phyloP scores from a whole-genome alignment of 1,140 invertebrate species.

The Pygmarrhopalites habei region DNA sequence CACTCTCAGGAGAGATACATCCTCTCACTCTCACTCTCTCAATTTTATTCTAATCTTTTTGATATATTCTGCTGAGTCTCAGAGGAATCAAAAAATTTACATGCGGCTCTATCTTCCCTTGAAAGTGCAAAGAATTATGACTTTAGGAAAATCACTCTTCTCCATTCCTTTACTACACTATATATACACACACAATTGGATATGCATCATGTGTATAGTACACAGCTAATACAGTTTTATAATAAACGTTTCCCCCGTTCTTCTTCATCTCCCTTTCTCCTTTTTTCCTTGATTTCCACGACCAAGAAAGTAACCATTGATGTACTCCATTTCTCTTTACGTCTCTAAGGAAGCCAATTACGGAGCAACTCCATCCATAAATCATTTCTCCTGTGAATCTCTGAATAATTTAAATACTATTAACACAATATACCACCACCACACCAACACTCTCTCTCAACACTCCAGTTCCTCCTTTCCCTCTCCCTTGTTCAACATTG shows the following conservation, averaged over 20 bases:
- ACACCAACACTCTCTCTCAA: neutral
- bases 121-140: too few species aligned
- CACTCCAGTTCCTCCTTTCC: neutral
- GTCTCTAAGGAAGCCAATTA: constrained; percentile 9
- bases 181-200: too few species aligned
- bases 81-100: constrained; percentile 3
- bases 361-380: constrained; percentile 8
- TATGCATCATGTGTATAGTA: too few species aligned
- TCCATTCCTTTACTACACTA: too few species aligned
- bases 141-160: too few species aligned
- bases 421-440: neutral
- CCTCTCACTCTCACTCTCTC: too few species aligned
- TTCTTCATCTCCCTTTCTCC: too few species aligned
- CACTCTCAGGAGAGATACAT: too few species aligned
- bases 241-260: too few species aligned
- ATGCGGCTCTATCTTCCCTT: neutral
- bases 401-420: constrained; percentile 14
- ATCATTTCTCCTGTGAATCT: neutral
- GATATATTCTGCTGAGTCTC: neutral
- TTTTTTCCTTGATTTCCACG: neutral
- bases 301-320: too few species aligned
- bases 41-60: neutral
- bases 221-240: too few species aligned
- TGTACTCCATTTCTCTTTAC: neutral
- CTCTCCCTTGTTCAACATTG: too few species aligned